Evolutionary conservation across 2,113 vertebrate genomes (phyloP).

Genomic region (Halichoerus grypus): DNA sequence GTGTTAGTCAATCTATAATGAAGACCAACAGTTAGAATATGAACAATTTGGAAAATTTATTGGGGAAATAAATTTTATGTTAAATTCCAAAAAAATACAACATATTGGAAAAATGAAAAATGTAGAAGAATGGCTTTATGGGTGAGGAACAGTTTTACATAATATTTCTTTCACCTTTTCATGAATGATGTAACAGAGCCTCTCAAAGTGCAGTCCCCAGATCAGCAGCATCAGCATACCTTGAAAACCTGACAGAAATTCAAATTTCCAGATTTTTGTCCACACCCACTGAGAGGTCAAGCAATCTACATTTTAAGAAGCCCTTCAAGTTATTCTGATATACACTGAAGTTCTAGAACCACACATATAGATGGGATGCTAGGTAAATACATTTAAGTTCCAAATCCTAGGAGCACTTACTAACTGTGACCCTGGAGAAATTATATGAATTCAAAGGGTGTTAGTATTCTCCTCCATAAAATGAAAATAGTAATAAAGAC

Average conservation of each 20-base stretch:
- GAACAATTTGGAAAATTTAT: neutral
- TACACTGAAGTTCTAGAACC: neutral
- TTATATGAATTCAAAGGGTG: neutral
- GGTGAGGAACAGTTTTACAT: neutral
- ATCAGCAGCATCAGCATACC: too few species aligned
- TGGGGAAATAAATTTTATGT: neutral
- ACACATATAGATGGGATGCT: neutral
- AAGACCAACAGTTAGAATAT: neutral
- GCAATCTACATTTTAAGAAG: neutral
- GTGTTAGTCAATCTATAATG: neutral
- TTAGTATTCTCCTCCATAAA: neutral
- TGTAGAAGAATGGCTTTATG: neutral
- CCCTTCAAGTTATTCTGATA: neutral
- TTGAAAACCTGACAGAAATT: neutral
- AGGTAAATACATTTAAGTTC: neutral
- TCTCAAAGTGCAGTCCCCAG: too few species aligned
- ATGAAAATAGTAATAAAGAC: neutral
- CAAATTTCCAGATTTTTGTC: neutral
- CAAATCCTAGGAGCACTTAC: neutral
- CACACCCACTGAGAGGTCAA: neutral
- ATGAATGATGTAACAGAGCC: neutral
- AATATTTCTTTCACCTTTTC: neutral
- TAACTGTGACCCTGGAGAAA: neutral
- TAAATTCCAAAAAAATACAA: neutral
- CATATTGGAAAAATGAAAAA: neutral